phyloP scores from a whole-genome alignment of 2,113 vertebrate genomes.

The Vulpes lagopus region DNA sequence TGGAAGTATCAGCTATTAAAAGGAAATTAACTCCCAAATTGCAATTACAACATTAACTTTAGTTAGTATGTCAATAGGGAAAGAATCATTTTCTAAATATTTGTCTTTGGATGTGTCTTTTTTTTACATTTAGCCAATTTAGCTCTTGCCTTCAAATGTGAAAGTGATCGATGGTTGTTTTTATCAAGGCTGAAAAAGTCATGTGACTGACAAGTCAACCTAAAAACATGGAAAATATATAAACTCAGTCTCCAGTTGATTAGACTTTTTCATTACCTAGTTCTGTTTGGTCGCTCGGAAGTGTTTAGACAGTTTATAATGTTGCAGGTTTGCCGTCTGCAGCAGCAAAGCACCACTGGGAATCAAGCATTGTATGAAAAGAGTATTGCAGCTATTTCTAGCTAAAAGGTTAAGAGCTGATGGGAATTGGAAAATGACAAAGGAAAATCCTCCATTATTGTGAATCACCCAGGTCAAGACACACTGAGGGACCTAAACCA shows the following conservation, averaged over 20 bases:
- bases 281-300: neutral
- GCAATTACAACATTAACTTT: constrained; percentile 64
- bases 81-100: constrained; percentile 44
- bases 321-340: neutral
- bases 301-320: neutral
- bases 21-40: constrained; percentile 67
- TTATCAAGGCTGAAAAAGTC: neutral
- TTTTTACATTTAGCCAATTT: neutral
- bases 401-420: neutral
- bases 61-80: constrained; percentile 16
- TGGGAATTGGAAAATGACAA: neutral
- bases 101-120: constrained; percentile 33
- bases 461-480: neutral
- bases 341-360: neutral
- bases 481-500: neutral
- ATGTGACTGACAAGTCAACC: neutral
- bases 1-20: constrained; percentile 66
- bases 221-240: constrained; percentile 4
- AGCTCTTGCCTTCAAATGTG: constrained; percentile 3
- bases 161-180: constrained; percentile 13
- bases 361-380: neutral
- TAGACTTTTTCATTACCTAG: constrained; percentile 13
- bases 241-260: neutral
- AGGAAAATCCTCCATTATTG: neutral
- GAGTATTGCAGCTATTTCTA: neutral